Evolutionary conservation across 2,888 invertebrate genomes (phyloP).

Genomic region (Neria commutata): DNA sequence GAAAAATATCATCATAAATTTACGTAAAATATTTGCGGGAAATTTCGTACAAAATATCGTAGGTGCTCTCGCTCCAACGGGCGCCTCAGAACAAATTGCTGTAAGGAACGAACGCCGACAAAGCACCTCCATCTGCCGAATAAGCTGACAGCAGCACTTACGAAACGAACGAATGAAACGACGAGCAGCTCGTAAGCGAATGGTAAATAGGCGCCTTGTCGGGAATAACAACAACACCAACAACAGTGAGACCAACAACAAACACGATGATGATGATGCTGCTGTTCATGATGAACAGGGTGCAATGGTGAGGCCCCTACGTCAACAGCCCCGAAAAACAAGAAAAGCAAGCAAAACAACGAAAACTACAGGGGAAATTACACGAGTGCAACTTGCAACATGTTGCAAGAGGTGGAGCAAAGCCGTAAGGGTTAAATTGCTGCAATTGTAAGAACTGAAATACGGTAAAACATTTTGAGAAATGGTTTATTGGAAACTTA

Average conservation of each 20-base stretch:
- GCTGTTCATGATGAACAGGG: conserved; percentile 1
- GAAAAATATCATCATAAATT: no score
- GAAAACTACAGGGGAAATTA: conserved; percentile 45
- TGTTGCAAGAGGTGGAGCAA: conserved; percentile 54
- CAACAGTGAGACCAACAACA: no score
- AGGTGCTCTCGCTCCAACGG: not conserved
- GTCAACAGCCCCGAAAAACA: conserved; percentile 40
- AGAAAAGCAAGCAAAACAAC: conserved; percentile 37
- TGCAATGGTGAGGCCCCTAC: conserved; percentile 42
- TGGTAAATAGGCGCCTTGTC: conserved; percentile 20
- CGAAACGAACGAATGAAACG: conserved; percentile 13
- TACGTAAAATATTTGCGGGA: not conserved
- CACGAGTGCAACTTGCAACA: conserved; percentile 38
- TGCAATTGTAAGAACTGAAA: no score
- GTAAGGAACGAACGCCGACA: conserved; percentile 16
- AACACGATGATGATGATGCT: no score
- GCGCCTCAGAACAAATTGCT: conserved; percentile 20
- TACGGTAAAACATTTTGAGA: no score
- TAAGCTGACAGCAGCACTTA: not conserved
- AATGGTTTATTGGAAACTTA: no score
- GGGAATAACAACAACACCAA: no score
- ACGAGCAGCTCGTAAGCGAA: conserved; percentile 24
- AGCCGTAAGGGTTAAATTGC: not conserved
- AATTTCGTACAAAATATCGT: not conserved
- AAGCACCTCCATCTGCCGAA: conserved; percentile 10